Base-by-base conservation (phyloP, 2,797 vertebrate genomes). In the Sebastes cheni region DNA sequence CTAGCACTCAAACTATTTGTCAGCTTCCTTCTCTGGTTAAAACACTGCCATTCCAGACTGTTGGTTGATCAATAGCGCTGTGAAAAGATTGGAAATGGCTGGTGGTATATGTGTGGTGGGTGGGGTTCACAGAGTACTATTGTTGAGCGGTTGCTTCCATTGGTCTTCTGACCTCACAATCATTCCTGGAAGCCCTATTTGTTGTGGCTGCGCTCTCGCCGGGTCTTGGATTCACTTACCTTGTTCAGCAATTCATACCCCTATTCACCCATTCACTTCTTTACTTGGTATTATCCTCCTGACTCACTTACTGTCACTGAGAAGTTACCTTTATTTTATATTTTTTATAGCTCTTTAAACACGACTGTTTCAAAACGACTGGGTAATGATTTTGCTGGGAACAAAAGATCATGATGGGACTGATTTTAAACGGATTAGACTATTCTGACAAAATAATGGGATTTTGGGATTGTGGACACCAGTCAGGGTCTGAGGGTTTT, bases 81-180 rank as follows among this genome's bases (percentile, higher is more conserved):
- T 50, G 78, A 77, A 76, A 39, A 79, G 66, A 68, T 74, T 77
- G 67, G 55, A 66, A 70, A 67, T 56, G 30, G 16, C 29, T 72
- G 59, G n/a, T 25, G 25, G 32, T 30, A 34, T 27, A 4, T 29
- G 42, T 75, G 72, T 56, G 46, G 27, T 50, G 62, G 62, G 56
- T n/a, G 36, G 30, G 62, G 29, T 25, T 68, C 61, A 71, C 70
- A 34, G 64, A 85, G 62, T 58, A 67, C 69, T 62, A 46, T 72
- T 67, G 50, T 58, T 72, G 65, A 82, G 50, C 30, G 69, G 58
- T 34, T 29, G 25, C 54, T 46, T 75, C 79, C 77, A 84, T 82
- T 86, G 77, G 69, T 80, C 75, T 77, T 67, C 50, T 84, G 70
- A 80, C 76, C 79, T 77, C 73, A 73, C 39, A 6, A 39, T 79